Evolutionary conservation across 2,888 invertebrate genomes (phyloP).

Genomic region (Cryptocephalus primarius): DNA sequence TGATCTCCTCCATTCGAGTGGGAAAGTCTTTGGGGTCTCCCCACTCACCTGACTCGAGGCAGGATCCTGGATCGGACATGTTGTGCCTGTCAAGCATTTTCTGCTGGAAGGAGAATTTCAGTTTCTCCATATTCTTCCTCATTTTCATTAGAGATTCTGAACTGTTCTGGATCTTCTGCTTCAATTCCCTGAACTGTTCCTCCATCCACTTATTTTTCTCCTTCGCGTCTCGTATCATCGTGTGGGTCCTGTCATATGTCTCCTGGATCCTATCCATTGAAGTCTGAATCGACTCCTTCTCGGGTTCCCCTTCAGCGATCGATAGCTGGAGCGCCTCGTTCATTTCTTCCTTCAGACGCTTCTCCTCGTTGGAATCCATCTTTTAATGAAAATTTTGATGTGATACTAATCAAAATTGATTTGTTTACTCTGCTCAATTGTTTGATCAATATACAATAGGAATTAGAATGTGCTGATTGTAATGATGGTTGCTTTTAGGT

Average conservation of each 20-base stretch:
- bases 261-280: slow-evolving; percentile 16
- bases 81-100: slow-evolving; percentile 21
- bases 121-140: slow-evolving; percentile 30
- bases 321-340: slow-evolving; percentile 10
- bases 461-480: not conserved
- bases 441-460: slow-evolving; percentile 12
- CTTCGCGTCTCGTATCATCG: slow-evolving; percentile 25
- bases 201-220: slow-evolving; percentile 24
- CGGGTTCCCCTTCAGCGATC: no score
- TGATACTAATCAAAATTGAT: no score
- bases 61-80: slow-evolving; percentile 10
- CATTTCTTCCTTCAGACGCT: slow-evolving; percentile 14
- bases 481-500: slow-evolving; percentile 38
- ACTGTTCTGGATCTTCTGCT: slow-evolving; percentile 24
- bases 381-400: not conserved
- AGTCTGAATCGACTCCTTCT: not conserved
- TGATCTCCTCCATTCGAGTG: slow-evolving; percentile 27
- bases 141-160: slow-evolving; percentile 26
- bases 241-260: slow-evolving; percentile 26
- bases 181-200: slow-evolving; percentile 23
- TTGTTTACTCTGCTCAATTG: slow-evolving; percentile 1
- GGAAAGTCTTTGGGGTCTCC: slow-evolving; percentile 23
- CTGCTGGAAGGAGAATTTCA: slow-evolving; percentile 28
- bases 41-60: slow-evolving; percentile 7
- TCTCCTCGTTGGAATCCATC: slow-evolving; percentile 15